Evolutionary conservation across 2,797 vertebrate species (phyloP), one percentile per base, ranked within the genome.

Genomic region (Rhabdomys pumilio): DNA sequence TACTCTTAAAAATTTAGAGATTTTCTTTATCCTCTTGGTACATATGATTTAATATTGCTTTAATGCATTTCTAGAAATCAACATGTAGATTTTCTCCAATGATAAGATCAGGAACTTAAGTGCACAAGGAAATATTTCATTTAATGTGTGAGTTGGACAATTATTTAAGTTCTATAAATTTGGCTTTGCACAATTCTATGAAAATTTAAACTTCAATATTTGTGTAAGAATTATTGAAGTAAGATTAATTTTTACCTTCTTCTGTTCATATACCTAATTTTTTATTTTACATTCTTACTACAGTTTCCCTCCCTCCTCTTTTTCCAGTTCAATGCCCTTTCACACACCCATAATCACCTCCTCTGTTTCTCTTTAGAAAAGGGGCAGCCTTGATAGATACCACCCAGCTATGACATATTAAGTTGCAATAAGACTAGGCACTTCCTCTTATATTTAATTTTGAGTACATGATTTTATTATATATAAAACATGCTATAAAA

Each of bases 1-100:
- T 97, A 94, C 97, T 98, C 95, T 98, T 93, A 96, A 94, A 97
- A 94, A 98, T 98, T 94, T 97, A 98, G 97, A 22, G 0, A 9
- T 76, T 92, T 97, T 81, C 92, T 98, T 97, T 79, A 96, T 91
- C 26, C 29, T 90, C 69, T 92, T 96, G 83, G 69, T 97, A 96
- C 97, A 94, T 83, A 76, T 12, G 1, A 19, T 72, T 94, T 95
- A 97, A 96, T 98, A 94, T 79, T 94, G 85, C 67, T 96, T 91
- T 92, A 79, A 94, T 97, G 44, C 34, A 97, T 72, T 97, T 96
- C 87, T 65, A 95, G 93, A 88, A 97, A 89, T 91, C 93, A 98
- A 69, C 19, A 44, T 98, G 80, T 53, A 97, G 50, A 92, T 57
- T 92, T 22, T 29, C 38, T 90, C 6, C 63, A 93, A 91, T 96